Evolutionary conservation across 2,888 invertebrate species (phyloP).

Genomic region (Sphinx pinastri): DNA sequence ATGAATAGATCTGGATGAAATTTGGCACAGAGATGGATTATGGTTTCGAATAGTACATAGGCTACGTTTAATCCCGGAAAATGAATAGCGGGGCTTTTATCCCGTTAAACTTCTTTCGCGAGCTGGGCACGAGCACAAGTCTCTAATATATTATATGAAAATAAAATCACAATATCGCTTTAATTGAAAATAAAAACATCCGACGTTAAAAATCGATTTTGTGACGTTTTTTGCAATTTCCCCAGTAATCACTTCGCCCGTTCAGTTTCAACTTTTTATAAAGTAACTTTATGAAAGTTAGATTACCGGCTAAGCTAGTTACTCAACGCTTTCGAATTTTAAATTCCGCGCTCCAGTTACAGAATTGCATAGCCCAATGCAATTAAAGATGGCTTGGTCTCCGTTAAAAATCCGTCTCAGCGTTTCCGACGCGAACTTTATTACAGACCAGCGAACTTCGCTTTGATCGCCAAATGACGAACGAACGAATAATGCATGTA

Average conservation of each 20-base stretch:
- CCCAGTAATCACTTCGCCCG: slow-evolving; percentile 18
- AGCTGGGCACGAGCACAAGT: too few species aligned
- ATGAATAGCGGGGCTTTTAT: too few species aligned
- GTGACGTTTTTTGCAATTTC: not conserved
- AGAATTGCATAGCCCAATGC: slow-evolving; percentile 32
- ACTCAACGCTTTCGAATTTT: slow-evolving; percentile 22
- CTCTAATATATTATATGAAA: not conserved
- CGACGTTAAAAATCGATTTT: not conserved
- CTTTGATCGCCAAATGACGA: slow-evolving; percentile 5
- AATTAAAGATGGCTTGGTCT: slow-evolving; percentile 39
- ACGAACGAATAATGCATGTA: not conserved
- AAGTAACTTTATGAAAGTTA: slow-evolving; percentile 29
- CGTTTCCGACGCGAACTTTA: slow-evolving; percentile 42
- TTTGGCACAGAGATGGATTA: too few species aligned
- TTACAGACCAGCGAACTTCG: slow-evolving; percentile 15
- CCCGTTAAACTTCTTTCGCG: too few species aligned
- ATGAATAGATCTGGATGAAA: too few species aligned
- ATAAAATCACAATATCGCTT: not conserved
- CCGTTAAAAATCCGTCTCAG: slow-evolving; percentile 39
- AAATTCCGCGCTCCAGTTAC: slow-evolving; percentile 25
- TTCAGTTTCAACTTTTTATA: slow-evolving; percentile 23
- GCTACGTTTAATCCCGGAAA: too few species aligned
- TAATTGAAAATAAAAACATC: not conserved
- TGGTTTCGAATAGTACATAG: too few species aligned
- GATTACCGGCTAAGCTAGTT: slow-evolving; percentile 30